Percentiles rank a stretch among this genome's conserved stretches.
These are phyloP conservation scores for Drosophila neocordata DNA, from an alignment of 1,140 invertebrate species.

Conservation along the genomic window DNA sequence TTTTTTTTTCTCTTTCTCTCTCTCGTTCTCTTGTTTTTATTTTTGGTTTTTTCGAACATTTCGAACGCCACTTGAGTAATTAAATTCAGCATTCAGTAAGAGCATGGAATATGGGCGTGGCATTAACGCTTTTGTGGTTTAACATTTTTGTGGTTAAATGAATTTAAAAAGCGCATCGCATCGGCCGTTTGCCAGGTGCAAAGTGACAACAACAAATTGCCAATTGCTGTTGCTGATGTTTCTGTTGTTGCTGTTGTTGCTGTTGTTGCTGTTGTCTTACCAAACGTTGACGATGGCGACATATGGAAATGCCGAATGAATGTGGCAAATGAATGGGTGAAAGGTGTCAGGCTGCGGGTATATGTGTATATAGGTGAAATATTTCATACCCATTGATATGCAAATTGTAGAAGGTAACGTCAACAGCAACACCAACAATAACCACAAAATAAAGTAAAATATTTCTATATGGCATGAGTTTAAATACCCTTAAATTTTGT, in stretches of 20 bases:
- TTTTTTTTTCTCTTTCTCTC: conserved; percentile 12
- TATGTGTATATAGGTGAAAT: conserved; percentile 38
- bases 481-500: too few relatives aligned
- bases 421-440: conserved; percentile 51
- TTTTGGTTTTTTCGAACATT: neutral
- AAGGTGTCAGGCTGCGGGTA: conserved; percentile 26
- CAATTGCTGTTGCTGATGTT: conserved; percentile 42
- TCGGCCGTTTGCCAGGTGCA: conserved; percentile 64
- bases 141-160: conserved; percentile 80
- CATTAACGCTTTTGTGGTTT: conserved; percentile 78
- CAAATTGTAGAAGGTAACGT: conserved; percentile 52
- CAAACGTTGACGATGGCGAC: conserved; percentile 59
- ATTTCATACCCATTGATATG: conserved; percentile 72
- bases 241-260: conserved; percentile 11
- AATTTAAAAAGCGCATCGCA: conserved; percentile 70
- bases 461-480: conserved; percentile 1
- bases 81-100: conserved; percentile 62
- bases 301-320: conserved; percentile 75
- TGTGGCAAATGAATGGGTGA: conserved; percentile 31
- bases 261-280: conserved; percentile 37
- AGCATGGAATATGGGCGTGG: conserved; percentile 57
- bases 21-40: neutral
- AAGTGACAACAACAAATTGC: conserved; percentile 80
- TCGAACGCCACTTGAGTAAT: conserved; percentile 71
- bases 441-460: conserved; percentile 36